Evolutionary conservation across 1,140 invertebrate genomes (phyloP).

Genomic region (Cataglyphis hispanica): DNA sequence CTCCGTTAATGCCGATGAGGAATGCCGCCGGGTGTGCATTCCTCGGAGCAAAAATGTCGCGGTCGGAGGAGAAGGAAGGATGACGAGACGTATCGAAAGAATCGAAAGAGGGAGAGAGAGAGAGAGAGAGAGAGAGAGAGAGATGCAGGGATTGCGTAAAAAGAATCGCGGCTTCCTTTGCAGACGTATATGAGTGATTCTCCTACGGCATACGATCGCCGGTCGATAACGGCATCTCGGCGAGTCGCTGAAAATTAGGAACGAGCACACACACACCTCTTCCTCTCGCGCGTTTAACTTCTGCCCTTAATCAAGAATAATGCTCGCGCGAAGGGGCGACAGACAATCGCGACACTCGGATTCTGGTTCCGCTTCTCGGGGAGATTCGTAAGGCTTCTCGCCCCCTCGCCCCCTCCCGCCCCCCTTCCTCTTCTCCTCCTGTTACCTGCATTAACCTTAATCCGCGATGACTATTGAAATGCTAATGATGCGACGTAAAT

Average conservation of each 20-base stretch:
- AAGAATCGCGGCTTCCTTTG: conserved; percentile 21
- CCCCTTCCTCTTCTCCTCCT: background rate
- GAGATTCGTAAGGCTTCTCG: background rate
- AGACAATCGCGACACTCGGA: background rate
- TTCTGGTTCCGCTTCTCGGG: background rate
- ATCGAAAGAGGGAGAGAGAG: background rate
- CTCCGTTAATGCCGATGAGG: conserved; percentile 69
- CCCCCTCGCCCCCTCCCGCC: too few relatives aligned
- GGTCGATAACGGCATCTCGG: conserved; percentile 33
- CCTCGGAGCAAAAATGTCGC: conserved; percentile 70
- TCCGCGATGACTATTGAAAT: conserved; percentile 12
- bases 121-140: too few relatives aligned
- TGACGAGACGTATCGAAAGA: conserved; percentile 20
- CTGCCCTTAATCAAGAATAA: conserved; percentile 39
- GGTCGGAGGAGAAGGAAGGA: conserved; percentile 20
- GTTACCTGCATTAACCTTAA: background rate
- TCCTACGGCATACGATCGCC: conserved; percentile 8
- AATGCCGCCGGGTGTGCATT: conserved; percentile 72
- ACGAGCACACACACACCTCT: background rate
- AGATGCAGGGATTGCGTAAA: conserved; percentile 43
- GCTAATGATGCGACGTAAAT: conserved; percentile 18
- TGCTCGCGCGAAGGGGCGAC: background rate
- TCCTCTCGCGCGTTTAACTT: background rate
- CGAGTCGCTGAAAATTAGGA: conserved; percentile 37
- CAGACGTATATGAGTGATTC: background rate